These are phyloP conservation scores for Gallirallus australis DNA, from an alignment of 2,797 vertebrate species.

Conservation along the genomic window DNA sequence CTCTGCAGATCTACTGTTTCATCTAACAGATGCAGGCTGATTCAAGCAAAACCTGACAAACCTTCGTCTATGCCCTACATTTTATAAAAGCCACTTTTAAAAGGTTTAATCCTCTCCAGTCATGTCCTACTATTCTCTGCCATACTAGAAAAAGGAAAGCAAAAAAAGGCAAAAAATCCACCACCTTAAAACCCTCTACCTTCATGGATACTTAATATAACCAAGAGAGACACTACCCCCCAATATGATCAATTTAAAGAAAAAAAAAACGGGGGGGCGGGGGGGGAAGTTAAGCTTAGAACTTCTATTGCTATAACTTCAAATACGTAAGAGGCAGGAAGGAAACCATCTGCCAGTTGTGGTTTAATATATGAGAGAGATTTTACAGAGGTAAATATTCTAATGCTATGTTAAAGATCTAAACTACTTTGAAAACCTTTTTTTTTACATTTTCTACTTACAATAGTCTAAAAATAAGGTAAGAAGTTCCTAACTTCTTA, in stretches of 20 bases:
- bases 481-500: not conserved
- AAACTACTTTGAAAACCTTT: not conserved
- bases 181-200: not conserved
- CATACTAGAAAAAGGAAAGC: not conserved
- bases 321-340: not conserved
- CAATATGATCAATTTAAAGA: not conserved
- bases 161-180: not conserved
- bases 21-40: not conserved
- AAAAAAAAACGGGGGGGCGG: too few relatives aligned
- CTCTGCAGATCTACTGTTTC: not conserved
- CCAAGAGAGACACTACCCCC: not conserved
- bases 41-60: slow-evolving; percentile 7
- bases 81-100: not conserved
- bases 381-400: slow-evolving; percentile 18
- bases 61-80: not conserved
- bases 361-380: not conserved
- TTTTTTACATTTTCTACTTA: not conserved
- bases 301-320: not conserved
- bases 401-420: not conserved
- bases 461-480: not conserved
- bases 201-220: not conserved
- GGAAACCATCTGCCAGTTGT: not conserved
- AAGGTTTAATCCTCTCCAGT: not conserved
- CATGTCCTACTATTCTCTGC: not conserved
- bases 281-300: not conserved